Conservation (phyloP, 2,888 invertebrate species). For the Caenorhabditis sp. region DNA sequence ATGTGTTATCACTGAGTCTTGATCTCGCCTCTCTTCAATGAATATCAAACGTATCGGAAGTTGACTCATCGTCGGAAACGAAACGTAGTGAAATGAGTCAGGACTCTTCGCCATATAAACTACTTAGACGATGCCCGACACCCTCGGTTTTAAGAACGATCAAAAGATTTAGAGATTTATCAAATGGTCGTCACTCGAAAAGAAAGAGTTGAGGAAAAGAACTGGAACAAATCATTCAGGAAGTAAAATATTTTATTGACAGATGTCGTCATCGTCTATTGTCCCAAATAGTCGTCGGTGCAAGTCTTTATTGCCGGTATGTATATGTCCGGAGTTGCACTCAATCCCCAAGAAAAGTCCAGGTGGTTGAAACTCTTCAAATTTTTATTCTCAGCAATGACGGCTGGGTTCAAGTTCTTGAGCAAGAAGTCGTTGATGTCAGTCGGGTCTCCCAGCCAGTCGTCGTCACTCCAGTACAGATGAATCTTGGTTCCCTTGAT, state of each 20-base stretch:
- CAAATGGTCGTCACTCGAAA: slow-evolving; percentile 7
- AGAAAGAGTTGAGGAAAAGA: background rate
- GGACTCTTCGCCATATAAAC: slow-evolving; percentile 11
- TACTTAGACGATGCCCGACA: slow-evolving; percentile 25
- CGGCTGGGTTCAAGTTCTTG: slow-evolving; percentile 60
- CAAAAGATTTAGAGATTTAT: slow-evolving; percentile 8
- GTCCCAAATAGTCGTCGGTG: slow-evolving; percentile 46
- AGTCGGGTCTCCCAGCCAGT: slow-evolving; percentile 73
- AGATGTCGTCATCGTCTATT: background rate
- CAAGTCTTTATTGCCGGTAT: slow-evolving; percentile 64
- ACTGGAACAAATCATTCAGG: background rate
- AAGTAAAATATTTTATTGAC: background rate
- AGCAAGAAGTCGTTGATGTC: slow-evolving; percentile 69
- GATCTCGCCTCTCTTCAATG: background rate
- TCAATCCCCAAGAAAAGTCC: slow-evolving; percentile 75
- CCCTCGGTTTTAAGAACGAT: slow-evolving; percentile 8
- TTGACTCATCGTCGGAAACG: slow-evolving; percentile 48
- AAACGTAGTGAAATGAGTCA: slow-evolving; percentile 36
- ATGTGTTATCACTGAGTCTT: slow-evolving; percentile 17
- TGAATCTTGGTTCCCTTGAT: slow-evolving; percentile 61
- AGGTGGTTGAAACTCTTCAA: slow-evolving; percentile 71
- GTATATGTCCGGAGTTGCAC: slow-evolving; percentile 71
- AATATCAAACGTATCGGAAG: slow-evolving; percentile 29
- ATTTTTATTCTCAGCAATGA: slow-evolving; percentile 56
- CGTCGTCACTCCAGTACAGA: slow-evolving; percentile 74